Evolutionary conservation across 2,113 vertebrate species (phyloP).

Genomic region (Perca fluviatilis): DNA sequence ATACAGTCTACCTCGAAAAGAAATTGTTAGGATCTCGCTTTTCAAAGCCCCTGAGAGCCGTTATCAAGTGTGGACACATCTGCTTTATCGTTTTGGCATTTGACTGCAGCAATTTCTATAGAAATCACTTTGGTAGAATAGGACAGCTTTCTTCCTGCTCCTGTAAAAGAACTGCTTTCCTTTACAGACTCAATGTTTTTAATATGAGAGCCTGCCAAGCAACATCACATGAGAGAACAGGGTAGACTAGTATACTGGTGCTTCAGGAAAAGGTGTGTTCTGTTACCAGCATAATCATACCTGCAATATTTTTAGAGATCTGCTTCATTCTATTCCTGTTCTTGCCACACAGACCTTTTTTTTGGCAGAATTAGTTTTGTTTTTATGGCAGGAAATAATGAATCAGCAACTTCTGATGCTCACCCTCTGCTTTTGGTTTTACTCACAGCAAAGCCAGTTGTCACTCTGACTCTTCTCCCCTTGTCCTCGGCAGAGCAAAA

Average conservation of each 20-base stretch:
- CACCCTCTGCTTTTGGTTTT: constrained; percentile 28
- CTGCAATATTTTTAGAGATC: neutral
- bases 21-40: constrained; percentile 1
- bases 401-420: constrained; percentile 20
- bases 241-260: constrained; percentile 16
- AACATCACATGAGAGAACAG: constrained; percentile 10
- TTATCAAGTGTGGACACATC: constrained; percentile 7
- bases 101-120: constrained; percentile 8
- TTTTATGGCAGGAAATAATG: constrained; percentile 29
- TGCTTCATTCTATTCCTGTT: neutral
- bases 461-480: constrained; percentile 18
- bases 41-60: constrained; percentile 17
- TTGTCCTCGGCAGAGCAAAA: constrained; percentile 40
- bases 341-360: neutral
- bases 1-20: neutral
- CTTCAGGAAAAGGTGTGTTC: constrained; percentile 20
- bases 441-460: constrained; percentile 19
- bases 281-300: constrained; percentile 2
- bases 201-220: neutral
- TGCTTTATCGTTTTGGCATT: constrained; percentile 23
- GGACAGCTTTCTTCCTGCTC: constrained; percentile 11
- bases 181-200: constrained; percentile 23
- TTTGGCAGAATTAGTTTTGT: constrained; percentile 25
- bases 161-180: neutral
- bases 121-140: constrained; percentile 11